phyloP scores from a whole-genome alignment of 2,888 invertebrate genomes.

The Meiosimyza platycephala region DNA sequence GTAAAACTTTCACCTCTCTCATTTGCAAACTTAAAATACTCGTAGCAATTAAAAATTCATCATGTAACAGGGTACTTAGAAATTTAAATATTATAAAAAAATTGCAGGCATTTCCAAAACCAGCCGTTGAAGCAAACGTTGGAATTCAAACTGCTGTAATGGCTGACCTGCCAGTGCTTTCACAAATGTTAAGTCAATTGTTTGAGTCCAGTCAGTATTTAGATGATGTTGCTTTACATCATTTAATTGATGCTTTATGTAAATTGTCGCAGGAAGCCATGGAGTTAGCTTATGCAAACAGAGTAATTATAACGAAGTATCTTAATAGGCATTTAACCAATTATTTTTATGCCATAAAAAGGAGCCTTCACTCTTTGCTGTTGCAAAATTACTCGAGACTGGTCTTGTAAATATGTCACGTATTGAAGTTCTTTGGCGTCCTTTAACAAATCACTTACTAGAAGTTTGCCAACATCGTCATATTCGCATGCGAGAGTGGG shows the following conservation, averaged over 20 bases:
- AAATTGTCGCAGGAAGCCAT: conserved; percentile 96
- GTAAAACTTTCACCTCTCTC: no score
- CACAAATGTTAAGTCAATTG: conserved; percentile 89
- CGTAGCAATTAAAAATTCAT: no score
- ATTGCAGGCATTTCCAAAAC: conserved; percentile 75
- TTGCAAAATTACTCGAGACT: conserved; percentile 98
- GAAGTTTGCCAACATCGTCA: conserved; percentile 97
- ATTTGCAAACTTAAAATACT: no score
- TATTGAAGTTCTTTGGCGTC: conserved; percentile 94
- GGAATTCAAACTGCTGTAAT: conserved; percentile 96
- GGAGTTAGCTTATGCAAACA: conserved; percentile 95
- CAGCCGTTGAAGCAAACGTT: conserved; percentile 79
- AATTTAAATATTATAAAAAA: no score
- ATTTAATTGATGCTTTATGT: conserved; percentile 95
- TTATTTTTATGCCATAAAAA: conserved; percentile 55
- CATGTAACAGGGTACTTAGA: no score
- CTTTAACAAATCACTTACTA: conserved; percentile 93
- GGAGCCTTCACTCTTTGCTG: conserved; percentile 97
- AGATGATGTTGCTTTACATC: conserved; percentile 94
- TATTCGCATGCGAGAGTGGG: conserved; percentile 96
- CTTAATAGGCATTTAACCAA: not conserved
- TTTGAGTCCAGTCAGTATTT: conserved; percentile 95
- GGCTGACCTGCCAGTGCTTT: conserved; percentile 92
- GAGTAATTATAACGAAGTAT: conserved; percentile 70
- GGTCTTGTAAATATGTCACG: conserved; percentile 93